Percentiles rank a stretch among this genome's conserved stretches.
Evolutionary conservation across 2,888 invertebrate species (phyloP).

Genomic region (Drosophila vallismaia): DNA sequence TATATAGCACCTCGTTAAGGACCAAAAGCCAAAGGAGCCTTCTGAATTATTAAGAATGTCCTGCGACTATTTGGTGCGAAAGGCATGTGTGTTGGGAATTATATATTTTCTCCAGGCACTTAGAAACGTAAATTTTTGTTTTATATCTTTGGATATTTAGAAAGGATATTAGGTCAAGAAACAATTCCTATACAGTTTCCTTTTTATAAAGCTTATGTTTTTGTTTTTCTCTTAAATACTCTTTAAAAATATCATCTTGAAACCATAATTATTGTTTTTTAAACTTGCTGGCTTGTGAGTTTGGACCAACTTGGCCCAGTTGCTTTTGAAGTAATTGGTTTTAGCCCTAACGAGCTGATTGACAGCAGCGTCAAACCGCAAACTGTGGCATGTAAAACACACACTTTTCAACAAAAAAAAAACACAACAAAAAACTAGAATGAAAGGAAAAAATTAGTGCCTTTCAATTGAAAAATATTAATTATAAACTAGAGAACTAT

Average conservation of each 20-base stretch:
- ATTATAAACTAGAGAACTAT: constrained; percentile 56
- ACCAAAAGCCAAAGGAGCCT: constrained; percentile 10
- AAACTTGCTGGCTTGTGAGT: constrained; percentile 30
- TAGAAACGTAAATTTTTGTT: no score
- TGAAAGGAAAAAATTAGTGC: constrained; percentile 41
- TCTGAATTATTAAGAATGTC: constrained; percentile 40
- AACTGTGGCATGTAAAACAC: constrained; percentile 34
- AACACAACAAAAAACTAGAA: constrained; percentile 12
- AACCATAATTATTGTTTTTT: background rate
- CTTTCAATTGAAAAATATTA: constrained; percentile 71
- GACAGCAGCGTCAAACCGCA: constrained; percentile 72
- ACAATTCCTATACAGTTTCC: no score
- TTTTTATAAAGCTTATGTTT: background rate
- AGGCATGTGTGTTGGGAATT: constrained; percentile 20
- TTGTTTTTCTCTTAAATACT: background rate
- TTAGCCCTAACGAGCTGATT: constrained; percentile 60
- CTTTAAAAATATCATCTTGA: background rate
- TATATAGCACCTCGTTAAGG: constrained; percentile 43
- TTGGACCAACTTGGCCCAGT: constrained; percentile 33
- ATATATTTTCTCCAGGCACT: background rate
- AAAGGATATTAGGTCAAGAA: no score
- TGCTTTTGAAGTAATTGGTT: constrained; percentile 2
- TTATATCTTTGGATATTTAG: no score
- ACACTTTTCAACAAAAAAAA: constrained; percentile 6
- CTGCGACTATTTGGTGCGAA: constrained; percentile 32